Evolutionary conservation across 2,113 vertebrate species (phyloP).

Genomic region (Lethenteron camtschaticum): DNA sequence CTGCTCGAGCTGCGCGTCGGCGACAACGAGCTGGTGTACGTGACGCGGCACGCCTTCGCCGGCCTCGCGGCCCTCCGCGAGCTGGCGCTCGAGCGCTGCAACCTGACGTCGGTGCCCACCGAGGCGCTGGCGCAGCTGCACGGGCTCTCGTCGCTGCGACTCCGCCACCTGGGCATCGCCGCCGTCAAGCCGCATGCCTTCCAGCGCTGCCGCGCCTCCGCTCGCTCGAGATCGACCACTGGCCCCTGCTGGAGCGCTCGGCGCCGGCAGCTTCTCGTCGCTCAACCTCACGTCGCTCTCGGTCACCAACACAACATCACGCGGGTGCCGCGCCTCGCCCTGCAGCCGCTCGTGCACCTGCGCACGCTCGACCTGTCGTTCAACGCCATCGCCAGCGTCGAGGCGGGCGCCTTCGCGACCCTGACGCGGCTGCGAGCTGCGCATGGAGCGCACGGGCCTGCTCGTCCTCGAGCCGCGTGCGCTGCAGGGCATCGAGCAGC

Average conservation of each 20-base stretch:
- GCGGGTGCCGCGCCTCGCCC: constrained; percentile 50
- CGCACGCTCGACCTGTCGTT: constrained; percentile 67
- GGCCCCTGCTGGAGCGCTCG: constrained; percentile 67
- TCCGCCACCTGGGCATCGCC: constrained; percentile 61
- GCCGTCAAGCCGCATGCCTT: constrained; percentile 72
- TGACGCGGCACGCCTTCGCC: constrained; percentile 69
- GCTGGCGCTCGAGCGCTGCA: constrained; percentile 75
- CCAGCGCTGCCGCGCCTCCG: constrained; percentile 38
- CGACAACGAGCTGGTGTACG: constrained; percentile 85
- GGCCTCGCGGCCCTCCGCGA: constrained; percentile 55
- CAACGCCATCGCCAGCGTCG: constrained; percentile 68
- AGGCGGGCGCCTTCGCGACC: constrained; percentile 60
- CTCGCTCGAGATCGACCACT: constrained; percentile 71
- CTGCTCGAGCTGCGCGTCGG: constrained; percentile 63
- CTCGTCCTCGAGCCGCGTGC: constrained; percentile 51
- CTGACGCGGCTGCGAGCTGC: constrained; percentile 68
- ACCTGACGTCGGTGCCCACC: constrained; percentile 62
- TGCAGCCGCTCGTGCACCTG: constrained; percentile 60
- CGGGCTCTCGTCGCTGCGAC: constrained; percentile 45
- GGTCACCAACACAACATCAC: constrained; percentile 89
- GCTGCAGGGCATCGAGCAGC: constrained; percentile 55
- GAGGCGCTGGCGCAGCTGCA: constrained; percentile 72
- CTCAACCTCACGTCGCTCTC: constrained; percentile 79
- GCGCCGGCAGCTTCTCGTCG: constrained; percentile 56
- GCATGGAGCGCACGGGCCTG: constrained; percentile 57